Evolutionary conservation across 2,797 vertebrate species (phyloP).

Genomic region (Anas bahamensis): DNA sequence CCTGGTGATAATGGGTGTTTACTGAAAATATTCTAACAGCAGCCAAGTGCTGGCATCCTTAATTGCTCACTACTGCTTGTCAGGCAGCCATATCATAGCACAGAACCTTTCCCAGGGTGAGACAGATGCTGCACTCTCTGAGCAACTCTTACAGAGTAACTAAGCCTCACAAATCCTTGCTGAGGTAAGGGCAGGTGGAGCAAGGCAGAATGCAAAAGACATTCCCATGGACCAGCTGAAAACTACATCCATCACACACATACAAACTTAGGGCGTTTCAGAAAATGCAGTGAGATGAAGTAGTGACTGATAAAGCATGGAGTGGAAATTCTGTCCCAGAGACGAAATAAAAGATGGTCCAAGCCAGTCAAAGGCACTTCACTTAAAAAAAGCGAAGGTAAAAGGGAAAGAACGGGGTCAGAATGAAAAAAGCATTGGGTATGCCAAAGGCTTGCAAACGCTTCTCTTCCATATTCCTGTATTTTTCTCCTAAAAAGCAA

Average conservation of each 20-base stretch:
- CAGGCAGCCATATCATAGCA: neutral
- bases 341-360: neutral
- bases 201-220: neutral
- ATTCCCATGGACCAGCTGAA: neutral
- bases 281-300: neutral
- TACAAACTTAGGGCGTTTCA: neutral
- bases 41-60: neutral
- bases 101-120: neutral
- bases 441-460: neutral
- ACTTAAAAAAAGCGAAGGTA: neutral
- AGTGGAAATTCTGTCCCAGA: neutral
- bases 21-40: neutral
- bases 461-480: neutral
- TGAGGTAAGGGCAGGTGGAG: neutral
- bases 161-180: neutral
- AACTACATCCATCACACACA: neutral
- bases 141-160: neutral
- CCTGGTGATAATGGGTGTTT: neutral
- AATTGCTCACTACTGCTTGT: neutral
- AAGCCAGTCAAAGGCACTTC: neutral
- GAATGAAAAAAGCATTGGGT: neutral
- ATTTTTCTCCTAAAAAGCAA: neutral
- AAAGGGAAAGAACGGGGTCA: neutral
- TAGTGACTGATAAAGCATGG: neutral
- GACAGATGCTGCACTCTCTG: neutral